Base-by-base conservation (phyloP, 2,113 vertebrate genomes). In the Aptenodytes patagonicus region DNA sequence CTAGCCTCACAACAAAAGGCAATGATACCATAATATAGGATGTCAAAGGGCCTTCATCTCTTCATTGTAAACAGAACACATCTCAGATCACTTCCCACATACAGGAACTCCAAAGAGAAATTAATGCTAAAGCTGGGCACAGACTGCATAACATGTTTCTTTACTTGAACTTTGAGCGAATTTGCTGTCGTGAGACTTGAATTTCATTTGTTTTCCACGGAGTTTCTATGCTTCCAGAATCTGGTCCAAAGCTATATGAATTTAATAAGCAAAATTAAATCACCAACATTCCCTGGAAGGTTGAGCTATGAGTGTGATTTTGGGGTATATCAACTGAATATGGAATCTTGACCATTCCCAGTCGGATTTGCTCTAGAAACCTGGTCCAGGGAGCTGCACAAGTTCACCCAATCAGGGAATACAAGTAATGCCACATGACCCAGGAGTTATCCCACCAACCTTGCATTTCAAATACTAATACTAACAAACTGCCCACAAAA, bases 21-120 rank as follows among this genome's bases (percentile, higher is more conserved):
- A 79, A 62, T 4, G 54, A 38, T 52, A 44, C 6, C 62, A 22
- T 31, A 21, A 32, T n/a, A 58, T 70, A 51, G 93, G 82, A 78
- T 90, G 89, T 71, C 93, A 79, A 83, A 86, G 83, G 38, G 14
- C 85, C 68, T 78, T 76, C 90, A 40, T 60, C 17, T 79, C 80
- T 72, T 96, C 94, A 15, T 13, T 68, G 76, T 69, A 76, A 52
- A 28, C 69, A 72, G 80, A 95, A 28, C 49, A 57, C 49, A 38
- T 34, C 72, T 87, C 13, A 1, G 83, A 83, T 69, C 86, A 24
- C 20, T 89, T 68, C 86, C 76, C 81, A 51, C 38, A 46, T 9
- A 20, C 34, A 44, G 36, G 6, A 4, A 12, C 85, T 24, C 82
- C 82, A 38, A 38, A 73, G 65, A 73, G 42, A 64, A 55, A 10